Percentiles rank a stretch among this genome's conserved stretches.
Evolutionary conservation across 1,140 invertebrate genomes (phyloP).

Genomic region (Aporrectodea caliginosa): DNA sequence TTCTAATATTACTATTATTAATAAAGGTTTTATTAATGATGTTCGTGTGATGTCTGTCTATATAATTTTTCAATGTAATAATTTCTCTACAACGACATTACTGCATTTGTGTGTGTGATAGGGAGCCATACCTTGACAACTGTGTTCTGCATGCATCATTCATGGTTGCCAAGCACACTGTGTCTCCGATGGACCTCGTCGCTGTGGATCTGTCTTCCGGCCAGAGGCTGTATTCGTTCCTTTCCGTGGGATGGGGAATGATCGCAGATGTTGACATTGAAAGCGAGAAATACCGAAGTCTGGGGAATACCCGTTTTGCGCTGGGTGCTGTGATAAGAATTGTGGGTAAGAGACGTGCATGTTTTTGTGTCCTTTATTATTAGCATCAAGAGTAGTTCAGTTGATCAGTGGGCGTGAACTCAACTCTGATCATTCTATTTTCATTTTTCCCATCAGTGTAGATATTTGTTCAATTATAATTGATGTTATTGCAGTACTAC

Average conservation of each 20-base stretch:
- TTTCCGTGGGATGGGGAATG: constrained; percentile 90
- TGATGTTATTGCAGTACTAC: no score
- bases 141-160: constrained; percentile 72
- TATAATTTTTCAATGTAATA: no score
- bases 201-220: constrained; percentile 50
- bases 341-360: constrained; percentile 55
- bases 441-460: no score
- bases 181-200: constrained; percentile 79
- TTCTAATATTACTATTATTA: no score
- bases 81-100: background rate
- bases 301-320: constrained; percentile 86
- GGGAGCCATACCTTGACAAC: background rate
- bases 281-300: constrained; percentile 80
- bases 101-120: background rate
- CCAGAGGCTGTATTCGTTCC: constrained; percentile 78
- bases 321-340: constrained; percentile 81
- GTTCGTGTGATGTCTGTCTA: no score
- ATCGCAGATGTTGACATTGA: constrained; percentile 95
- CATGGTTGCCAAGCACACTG: constrained; percentile 72
- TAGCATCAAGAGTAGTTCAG: no score
- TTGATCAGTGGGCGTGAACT: no score
- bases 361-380: no score
- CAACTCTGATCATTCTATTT: no score
- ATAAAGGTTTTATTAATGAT: no score
- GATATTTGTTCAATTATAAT: no score